These are phyloP conservation scores for Sebastes hopkinsi DNA, from an alignment of 2,797 vertebrate species.

Conservation along the genomic window DNA sequence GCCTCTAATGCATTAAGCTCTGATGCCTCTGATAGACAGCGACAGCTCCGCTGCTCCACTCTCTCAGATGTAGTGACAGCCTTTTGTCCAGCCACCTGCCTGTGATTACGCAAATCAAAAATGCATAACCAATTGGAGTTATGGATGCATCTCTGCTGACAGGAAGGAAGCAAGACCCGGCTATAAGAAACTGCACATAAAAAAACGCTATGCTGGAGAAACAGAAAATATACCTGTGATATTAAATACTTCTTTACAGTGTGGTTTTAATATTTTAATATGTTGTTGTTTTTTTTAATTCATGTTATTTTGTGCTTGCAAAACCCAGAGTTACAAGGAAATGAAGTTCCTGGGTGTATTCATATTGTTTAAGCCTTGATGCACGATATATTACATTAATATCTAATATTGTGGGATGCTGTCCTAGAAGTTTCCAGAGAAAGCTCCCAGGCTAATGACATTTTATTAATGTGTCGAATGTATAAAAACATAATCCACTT, in stretches of 20 bases:
- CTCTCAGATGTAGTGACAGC: conserved; percentile 44
- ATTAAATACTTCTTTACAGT: background rate
- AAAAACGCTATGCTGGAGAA: background rate
- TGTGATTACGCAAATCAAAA: conserved; percentile 49
- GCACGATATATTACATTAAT: conserved; percentile 62
- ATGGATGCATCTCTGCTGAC: conserved; percentile 23
- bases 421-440: conserved; percentile 49
- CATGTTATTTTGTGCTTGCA: conserved; percentile 1
- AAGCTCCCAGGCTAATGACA: conserved; percentile 65
- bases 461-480: conserved; percentile 62
- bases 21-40: conserved; percentile 62
- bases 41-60: conserved; percentile 37
- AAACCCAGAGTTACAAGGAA: background rate
- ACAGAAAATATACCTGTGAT: background rate
- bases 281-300: background rate
- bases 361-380: conserved; percentile 42
- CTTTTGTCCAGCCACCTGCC: conserved; percentile 61
- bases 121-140: conserved; percentile 34
- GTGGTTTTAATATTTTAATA: background rate
- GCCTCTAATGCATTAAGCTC: conserved; percentile 66
- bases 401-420: conserved; percentile 67
- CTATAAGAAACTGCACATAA: background rate
- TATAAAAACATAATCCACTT: conserved; percentile 49
- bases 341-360: conserved; percentile 26
- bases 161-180: background rate